A percentile compares a stretch with the other conserved stretches of the same genome.
phyloP scores from a whole-genome alignment of 2,113 vertebrate species.

The Damaliscus lunatus region DNA sequence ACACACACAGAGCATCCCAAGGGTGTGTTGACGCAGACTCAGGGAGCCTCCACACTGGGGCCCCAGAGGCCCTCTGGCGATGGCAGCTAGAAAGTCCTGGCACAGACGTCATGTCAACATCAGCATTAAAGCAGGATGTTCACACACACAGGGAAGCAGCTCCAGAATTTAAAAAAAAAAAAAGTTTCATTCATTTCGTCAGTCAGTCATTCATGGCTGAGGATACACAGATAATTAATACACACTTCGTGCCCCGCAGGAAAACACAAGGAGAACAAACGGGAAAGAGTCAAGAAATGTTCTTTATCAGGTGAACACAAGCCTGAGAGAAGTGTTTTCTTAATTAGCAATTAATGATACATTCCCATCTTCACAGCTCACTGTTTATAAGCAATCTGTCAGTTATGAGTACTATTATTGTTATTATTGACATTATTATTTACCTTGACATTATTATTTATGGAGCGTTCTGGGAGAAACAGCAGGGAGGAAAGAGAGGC shows the following conservation, averaged over 20 bases:
- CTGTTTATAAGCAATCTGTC: background rate
- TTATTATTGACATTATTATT: background rate
- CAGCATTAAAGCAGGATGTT: background rate
- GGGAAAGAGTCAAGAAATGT: background rate
- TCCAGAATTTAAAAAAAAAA: background rate
- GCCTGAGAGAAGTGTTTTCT: background rate
- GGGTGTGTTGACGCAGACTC: background rate
- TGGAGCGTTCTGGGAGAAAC: background rate
- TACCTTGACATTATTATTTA: background rate
- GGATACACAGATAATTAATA: background rate
- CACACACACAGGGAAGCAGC: background rate
- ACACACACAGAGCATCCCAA: accelerated
- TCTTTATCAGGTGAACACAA: background rate
- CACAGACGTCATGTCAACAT: background rate
- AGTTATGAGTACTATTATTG: background rate
- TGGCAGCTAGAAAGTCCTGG: background rate
- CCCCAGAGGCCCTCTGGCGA: background rate
- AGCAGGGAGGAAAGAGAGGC: background rate
- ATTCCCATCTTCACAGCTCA: background rate
- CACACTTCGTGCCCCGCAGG: background rate
- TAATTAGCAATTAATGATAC: constrained; percentile 20
- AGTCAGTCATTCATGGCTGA: background rate
- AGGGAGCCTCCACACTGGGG: background rate
- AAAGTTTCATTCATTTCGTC: background rate
- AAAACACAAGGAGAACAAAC: background rate